These are phyloP conservation scores for Sepiola atlantica DNA, from an alignment of 2,888 invertebrate species.

Conservation along the genomic window DNA sequence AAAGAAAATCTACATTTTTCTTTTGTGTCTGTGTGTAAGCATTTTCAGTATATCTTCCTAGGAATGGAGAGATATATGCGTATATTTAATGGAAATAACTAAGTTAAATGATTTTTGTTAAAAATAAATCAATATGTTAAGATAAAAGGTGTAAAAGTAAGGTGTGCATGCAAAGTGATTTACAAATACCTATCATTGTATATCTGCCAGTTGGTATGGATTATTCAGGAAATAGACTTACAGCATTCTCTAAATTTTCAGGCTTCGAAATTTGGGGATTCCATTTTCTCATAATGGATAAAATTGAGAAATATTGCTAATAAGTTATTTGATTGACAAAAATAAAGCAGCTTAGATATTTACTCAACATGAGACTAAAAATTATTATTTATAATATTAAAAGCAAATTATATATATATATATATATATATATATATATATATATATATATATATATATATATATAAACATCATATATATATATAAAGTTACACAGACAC, in stretches of 20 bases:
- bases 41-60: not conserved
- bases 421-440: too few species aligned
- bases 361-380: not conserved
- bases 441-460: too few species aligned
- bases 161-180: not conserved
- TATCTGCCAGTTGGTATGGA: not conserved
- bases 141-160: not conserved
- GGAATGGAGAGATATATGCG: not conserved
- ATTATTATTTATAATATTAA: not conserved
- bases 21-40: slow-evolving; percentile 32
- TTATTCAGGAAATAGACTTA: not conserved
- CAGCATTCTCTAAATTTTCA: not conserved
- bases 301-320: not conserved
- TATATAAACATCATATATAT: too few species aligned
- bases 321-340: not conserved
- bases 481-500: too few species aligned
- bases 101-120: not conserved
- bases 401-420: too few species aligned
- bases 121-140: not conserved
- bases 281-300: not conserved
- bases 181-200: not conserved
- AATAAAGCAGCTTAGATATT: not conserved
- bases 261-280: not conserved
- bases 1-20: slow-evolving; percentile 10
- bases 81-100: not conserved